Percentiles rank a stretch among this genome's conserved stretches.
These are phyloP conservation scores for Lacerta viridis DNA, from an alignment of 2,797 vertebrate species.

Conservation along the genomic window DNA sequence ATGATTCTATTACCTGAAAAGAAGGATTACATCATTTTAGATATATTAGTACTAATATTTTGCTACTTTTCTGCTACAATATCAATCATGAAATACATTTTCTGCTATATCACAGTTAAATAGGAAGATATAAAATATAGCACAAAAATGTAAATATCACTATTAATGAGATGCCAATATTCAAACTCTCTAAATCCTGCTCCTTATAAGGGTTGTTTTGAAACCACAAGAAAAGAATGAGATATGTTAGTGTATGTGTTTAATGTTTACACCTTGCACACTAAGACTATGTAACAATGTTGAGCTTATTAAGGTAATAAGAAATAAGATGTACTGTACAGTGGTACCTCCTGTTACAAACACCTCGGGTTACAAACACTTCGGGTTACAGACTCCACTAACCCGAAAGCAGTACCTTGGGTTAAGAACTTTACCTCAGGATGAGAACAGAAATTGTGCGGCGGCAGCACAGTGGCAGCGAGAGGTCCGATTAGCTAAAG, in stretches of 20 bases:
- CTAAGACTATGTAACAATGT: neutral
- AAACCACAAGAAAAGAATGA: constrained; percentile 4
- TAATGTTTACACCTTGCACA: neutral
- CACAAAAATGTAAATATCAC: constrained; percentile 4
- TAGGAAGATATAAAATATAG: neutral
- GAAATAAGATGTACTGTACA: too few species aligned
- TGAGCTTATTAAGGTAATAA: neutral
- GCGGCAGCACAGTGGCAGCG: too few species aligned
- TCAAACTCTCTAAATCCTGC: neutral
- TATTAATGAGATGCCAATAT: neutral
- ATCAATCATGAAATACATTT: neutral
- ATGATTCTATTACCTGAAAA: constrained; percentile 91
- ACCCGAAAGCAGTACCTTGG: too few species aligned
- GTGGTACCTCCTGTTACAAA: too few species aligned
- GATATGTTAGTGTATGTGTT: neutral
- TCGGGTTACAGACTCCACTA: too few species aligned
- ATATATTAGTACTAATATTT: neutral
- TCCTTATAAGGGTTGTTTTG: neutral
- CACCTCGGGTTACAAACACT: too few species aligned
- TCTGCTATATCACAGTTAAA: neutral
- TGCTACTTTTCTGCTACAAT: neutral
- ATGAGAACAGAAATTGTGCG: too few species aligned
- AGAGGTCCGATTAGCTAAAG: too few species aligned
- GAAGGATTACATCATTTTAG: constrained; percentile 18
- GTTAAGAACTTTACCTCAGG: too few species aligned